Conservation (phyloP, 2,113 vertebrate species). For the Gobio gobio region DNA sequence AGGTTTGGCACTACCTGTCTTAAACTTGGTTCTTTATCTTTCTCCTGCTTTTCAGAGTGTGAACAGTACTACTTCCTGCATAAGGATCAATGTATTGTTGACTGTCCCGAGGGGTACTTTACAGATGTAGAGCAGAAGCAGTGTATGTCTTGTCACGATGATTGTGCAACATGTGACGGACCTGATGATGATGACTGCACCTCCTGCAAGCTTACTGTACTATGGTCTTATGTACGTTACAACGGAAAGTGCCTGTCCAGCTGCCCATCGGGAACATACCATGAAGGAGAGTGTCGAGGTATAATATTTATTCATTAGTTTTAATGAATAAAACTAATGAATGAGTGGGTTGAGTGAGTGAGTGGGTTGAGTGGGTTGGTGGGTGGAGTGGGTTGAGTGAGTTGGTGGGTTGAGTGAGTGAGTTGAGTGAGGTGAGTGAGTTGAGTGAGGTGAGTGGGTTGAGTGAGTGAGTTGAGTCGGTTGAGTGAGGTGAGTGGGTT, state of each 20-base stretch:
- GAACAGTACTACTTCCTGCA: slow-evolving; percentile 77
- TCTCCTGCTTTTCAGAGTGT: slow-evolving; percentile 76
- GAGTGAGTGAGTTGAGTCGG: too few relatives aligned
- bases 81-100: slow-evolving; percentile 73
- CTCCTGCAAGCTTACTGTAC: slow-evolving; percentile 63
- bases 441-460: too few relatives aligned
- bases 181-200: slow-evolving; percentile 81
- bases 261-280: slow-evolving; percentile 81
- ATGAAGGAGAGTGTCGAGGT: slow-evolving; percentile 83
- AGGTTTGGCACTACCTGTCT: neutral
- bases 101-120: slow-evolving; percentile 83
- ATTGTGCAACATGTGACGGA: slow-evolving; percentile 82
- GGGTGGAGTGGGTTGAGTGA: too few relatives aligned
- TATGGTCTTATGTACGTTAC: slow-evolving; percentile 66
- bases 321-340: too few relatives aligned
- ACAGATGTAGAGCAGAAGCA: slow-evolving; percentile 62
- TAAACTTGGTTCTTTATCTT: neutral
- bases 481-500: too few relatives aligned
- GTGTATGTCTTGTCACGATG: slow-evolving; percentile 80
- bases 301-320: neutral
- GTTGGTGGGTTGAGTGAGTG: too few relatives aligned
- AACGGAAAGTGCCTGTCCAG: slow-evolving; percentile 75
- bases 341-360: too few relatives aligned
- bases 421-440: too few relatives aligned
- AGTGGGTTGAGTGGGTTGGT: too few relatives aligned